phyloP scores from a whole-genome alignment of 2,797 vertebrate genomes.

The Microctenopoma steveboyesi region DNA sequence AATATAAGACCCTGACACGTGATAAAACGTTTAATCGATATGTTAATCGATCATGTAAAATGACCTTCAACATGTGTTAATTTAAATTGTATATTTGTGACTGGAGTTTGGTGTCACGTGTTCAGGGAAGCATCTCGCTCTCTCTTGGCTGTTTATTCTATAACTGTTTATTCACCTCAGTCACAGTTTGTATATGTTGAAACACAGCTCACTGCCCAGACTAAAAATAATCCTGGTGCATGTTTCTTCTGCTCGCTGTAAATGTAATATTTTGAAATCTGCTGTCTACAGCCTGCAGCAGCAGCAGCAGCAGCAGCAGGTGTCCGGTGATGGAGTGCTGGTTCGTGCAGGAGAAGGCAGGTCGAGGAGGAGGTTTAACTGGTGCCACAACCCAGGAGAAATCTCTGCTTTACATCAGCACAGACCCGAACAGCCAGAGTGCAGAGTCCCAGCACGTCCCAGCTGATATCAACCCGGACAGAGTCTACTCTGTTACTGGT shows the following conservation, averaged over 20 bases:
- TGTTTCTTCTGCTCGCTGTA: not conserved
- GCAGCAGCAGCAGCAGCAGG: slow-evolving; percentile 24
- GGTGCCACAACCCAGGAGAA: slow-evolving; percentile 75
- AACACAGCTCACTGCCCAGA: no score
- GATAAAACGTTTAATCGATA: rapidly evolving
- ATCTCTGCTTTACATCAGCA: slow-evolving; percentile 72
- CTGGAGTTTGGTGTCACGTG: slow-evolving; percentile 17
- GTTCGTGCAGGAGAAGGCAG: slow-evolving; percentile 75
- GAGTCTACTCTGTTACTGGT: slow-evolving; percentile 78
- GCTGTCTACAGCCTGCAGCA: slow-evolving; percentile 39
- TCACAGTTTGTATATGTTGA: no score
- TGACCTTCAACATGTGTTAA: not conserved
- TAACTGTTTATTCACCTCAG: not conserved
- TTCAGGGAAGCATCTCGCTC: rapidly evolving
- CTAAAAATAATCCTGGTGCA: no score
- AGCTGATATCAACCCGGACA: slow-evolving; percentile 62
- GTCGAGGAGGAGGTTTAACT: slow-evolving; percentile 72
- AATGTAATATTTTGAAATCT: not conserved
- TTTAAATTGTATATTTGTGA: not conserved
- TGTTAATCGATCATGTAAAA: rapidly evolving
- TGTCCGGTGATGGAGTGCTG: slow-evolving; percentile 85
- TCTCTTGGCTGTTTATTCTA: not conserved
- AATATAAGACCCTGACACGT: rapidly evolving
- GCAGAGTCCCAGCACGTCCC: not conserved
- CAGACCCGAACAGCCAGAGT: slow-evolving; percentile 4